These are phyloP conservation scores for Montipora cactus DNA, from an alignment of 64 coral and sea anemone species.

Conservation along the genomic window DNA sequence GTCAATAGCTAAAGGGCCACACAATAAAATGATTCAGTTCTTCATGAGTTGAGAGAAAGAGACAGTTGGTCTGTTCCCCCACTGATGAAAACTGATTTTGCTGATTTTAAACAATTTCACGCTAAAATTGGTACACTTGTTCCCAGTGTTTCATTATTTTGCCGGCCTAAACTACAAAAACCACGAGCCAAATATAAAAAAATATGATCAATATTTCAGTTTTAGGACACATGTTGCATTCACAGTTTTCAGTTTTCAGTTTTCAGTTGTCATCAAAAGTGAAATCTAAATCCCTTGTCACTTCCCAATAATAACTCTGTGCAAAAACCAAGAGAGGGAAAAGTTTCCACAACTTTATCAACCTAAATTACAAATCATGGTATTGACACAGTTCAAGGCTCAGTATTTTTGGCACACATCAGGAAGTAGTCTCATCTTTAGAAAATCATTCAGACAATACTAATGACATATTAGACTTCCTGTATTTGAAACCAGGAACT, in stretches of 20 bases:
- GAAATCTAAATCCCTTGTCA: too few relatives aligned
- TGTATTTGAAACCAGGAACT: not conserved
- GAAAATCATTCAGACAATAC: not conserved
- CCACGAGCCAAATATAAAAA: not conserved
- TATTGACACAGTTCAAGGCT: not conserved
- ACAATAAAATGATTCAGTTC: not conserved
- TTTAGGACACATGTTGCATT: too few relatives aligned
- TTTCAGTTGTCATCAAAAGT: too few relatives aligned
- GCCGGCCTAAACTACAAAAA: not conserved
- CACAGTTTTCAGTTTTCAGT: too few relatives aligned
- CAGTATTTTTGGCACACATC: not conserved
- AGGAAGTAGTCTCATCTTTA: not conserved
- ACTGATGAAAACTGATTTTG: not conserved
- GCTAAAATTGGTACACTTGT: not conserved
- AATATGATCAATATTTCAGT: not conserved
- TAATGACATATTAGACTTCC: not conserved
- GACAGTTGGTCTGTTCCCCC: not conserved
- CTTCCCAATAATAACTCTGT: too few relatives aligned
- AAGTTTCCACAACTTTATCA: not conserved
- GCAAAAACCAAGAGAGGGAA: not conserved
- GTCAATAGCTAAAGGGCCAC: not conserved
- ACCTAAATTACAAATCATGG: not conserved
- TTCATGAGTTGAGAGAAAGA: not conserved
- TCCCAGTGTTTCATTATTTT: not conserved
- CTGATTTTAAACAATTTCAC: not conserved